Evolutionary conservation across 2,888 invertebrate genomes (phyloP), one percentile per base, ranked within the genome.

Genomic region (Nudaria mundana): DNA sequence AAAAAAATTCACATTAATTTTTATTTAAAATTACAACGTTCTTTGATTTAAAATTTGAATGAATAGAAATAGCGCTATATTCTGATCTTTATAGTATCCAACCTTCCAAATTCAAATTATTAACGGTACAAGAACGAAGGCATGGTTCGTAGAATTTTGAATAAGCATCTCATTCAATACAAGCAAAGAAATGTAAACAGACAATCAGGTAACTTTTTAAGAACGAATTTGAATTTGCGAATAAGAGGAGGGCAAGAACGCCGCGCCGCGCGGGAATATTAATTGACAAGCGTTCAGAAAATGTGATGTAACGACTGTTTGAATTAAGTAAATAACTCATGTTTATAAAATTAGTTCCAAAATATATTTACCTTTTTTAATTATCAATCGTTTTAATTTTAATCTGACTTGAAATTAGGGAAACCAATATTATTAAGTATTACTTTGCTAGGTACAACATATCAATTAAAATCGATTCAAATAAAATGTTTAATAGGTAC

Each of bases 161-260:
- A 68, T 72, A 71, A 70, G 56, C 70, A 66, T 67, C 72, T 77
- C 74, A 81, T 77, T 84, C 79, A 76, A 81, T 80, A 83, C 75
- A 78, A 77, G 76, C 85, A 74, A 69, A 76, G 76, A 69, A 81
- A 81, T 77, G 84, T 80, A 85, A 87, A 86, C 81, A 86, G 78
- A 86, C 84, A 87, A 84, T 86, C 86, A 86, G 80, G 71, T 74
- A 57, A n/a, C n/a, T 59, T 86, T 85, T 79, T 81, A 82, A 81
- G 76, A 81, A 80, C 77, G 77, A 82, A 79, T 77, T 76, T 69
- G 70, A 74, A 70, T 70, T 69, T 45, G 61, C 63, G 55, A 60
- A 47, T 55, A 44, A 56, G 64, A 63, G 60, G 56, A 44, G 44
- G 46, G 59, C 40, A 57, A 52, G 55, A 48, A 1, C 26, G 48